Evolutionary conservation across 2,797 vertebrate species (phyloP).

Genomic region (Thalassophryne amazonica): DNA sequence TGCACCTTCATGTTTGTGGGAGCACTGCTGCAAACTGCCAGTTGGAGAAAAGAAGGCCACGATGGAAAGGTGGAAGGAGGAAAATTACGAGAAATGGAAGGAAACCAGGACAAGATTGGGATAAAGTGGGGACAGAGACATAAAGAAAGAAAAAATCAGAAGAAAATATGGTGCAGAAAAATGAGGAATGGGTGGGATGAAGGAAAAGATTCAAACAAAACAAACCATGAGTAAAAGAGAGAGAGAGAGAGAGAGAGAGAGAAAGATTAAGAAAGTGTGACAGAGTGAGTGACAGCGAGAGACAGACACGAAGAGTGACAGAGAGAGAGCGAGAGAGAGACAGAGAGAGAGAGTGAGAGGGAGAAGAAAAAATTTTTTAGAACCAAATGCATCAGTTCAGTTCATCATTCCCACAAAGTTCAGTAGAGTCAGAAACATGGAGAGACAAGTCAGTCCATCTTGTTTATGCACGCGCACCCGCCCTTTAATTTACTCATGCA

Average conservation of each 20-base stretch:
- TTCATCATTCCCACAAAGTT: too few relatives aligned
- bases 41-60: not conserved
- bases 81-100: not conserved
- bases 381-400: too few relatives aligned
- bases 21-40: conserved; percentile 90
- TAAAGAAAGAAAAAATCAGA: not conserved
- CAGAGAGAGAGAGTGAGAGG: not conserved
- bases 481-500: too few relatives aligned
- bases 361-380: too few relatives aligned
- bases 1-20: conserved; percentile 96
- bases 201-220: too few relatives aligned
- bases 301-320: not conserved
- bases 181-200: not conserved
- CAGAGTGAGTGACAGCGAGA: not conserved
- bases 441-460: too few relatives aligned
- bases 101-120: not conserved
- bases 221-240: too few relatives aligned
- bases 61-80: not conserved
- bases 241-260: not conserved
- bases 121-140: not conserved
- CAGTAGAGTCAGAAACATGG: too few relatives aligned
- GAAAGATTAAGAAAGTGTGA: not conserved
- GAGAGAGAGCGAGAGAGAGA: not conserved
- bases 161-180: not conserved
- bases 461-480: too few relatives aligned